Percentiles rank a stretch among this genome's conserved stretches.
These are phyloP conservation scores for Odontocolon sp. DNA, from an alignment of 2,888 invertebrate species.

Conservation along the genomic window DNA sequence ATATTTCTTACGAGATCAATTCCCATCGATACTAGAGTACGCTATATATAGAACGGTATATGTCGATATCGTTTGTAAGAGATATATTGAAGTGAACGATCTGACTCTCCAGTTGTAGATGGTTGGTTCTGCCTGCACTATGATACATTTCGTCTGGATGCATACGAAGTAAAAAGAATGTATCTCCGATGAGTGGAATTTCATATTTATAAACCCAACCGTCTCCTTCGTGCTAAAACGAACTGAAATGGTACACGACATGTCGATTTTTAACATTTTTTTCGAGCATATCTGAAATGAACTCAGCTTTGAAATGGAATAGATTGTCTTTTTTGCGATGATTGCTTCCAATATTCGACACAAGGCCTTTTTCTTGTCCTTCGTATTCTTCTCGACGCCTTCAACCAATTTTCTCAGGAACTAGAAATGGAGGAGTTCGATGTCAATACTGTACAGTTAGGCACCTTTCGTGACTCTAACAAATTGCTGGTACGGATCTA, in stretches of 20 bases:
- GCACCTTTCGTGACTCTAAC: neutral
- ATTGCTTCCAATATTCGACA: neutral
- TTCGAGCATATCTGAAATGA: neutral
- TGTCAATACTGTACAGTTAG: neutral
- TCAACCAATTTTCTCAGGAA: neutral
- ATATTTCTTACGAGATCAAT: constrained; percentile 39
- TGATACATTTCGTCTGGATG: constrained; percentile 35
- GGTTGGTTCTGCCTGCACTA: constrained; percentile 15
- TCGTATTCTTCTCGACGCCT: neutral
- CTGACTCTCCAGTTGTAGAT: neutral
- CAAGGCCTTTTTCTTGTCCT: neutral
- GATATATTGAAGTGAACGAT: constrained; percentile 47
- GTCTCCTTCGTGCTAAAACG: constrained; percentile 7
- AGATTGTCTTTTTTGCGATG: neutral
- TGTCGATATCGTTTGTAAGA: constrained; percentile 57
- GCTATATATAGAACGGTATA: constrained; percentile 25
- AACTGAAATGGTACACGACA: neutral
- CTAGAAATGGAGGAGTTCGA: neutral
- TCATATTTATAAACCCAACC: constrained; percentile 49
- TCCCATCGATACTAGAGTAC: constrained; percentile 42
- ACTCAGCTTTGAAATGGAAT: no score
- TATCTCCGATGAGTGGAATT: constrained; percentile 42
- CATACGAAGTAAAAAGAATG: constrained; percentile 11
- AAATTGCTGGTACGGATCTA: constrained; percentile 6
- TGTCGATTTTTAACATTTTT: neutral